Evolutionary conservation across 2,888 invertebrate species (phyloP).

Genomic region (Tachystola acroxantha): DNA sequence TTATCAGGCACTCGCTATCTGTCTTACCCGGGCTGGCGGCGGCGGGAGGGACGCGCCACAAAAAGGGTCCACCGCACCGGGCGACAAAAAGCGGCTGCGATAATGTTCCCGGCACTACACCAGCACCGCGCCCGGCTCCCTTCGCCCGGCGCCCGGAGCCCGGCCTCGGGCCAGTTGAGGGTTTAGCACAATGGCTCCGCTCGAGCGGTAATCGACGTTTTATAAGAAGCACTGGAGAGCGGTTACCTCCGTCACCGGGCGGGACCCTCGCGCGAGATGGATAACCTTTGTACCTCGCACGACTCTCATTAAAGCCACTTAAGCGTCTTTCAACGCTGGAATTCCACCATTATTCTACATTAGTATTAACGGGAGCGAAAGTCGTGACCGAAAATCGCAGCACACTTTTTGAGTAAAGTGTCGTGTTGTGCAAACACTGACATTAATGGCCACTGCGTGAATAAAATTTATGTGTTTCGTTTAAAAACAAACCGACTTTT

Average conservation of each 20-base stretch:
- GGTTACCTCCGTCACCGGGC: constrained; percentile 32
- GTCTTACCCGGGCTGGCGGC: constrained; percentile 56
- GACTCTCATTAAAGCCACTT: constrained; percentile 51
- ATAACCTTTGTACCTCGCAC: constrained; percentile 42
- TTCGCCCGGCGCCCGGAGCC: too few species aligned
- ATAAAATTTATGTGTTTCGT: constrained; percentile 12
- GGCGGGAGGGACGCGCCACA: too few species aligned
- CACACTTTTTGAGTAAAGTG: constrained; percentile 8
- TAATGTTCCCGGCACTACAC: too few species aligned
- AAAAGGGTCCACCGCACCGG: too few species aligned
- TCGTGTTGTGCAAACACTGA: constrained; percentile 8
- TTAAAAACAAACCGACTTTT: constrained; percentile 10
- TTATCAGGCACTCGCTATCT: constrained; percentile 70
- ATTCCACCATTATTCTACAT: not conserved
- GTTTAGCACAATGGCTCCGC: constrained; percentile 54
- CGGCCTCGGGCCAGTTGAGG: constrained; percentile 48
- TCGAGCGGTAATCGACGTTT: constrained; percentile 57
- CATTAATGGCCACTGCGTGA: constrained; percentile 11
- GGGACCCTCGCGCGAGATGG: constrained; percentile 40
- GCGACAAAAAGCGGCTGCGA: constrained; percentile 28
- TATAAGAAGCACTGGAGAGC: constrained; percentile 50
- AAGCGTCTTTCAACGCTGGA: constrained; percentile 25
- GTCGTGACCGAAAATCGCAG: constrained; percentile 6
- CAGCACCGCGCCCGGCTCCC: too few species aligned
- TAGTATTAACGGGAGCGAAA: constrained; percentile 8